Percentiles rank a stretch among this genome's conserved stretches.
Conservation (phyloP, 2,113 vertebrate species). For the Grammatotria lemairii region DNA sequence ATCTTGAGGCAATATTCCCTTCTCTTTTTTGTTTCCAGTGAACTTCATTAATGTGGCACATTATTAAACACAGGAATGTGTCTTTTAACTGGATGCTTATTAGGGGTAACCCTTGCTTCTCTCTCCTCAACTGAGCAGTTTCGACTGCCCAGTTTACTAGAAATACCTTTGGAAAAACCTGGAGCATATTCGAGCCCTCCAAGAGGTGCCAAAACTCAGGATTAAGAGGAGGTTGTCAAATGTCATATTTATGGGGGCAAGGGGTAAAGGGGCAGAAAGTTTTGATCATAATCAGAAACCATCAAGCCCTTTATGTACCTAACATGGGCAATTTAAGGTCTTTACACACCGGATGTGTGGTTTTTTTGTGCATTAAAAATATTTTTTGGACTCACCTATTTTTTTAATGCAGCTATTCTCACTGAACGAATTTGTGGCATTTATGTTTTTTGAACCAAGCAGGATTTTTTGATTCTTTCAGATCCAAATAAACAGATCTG, state of each 20-base stretch:
- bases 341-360: background rate
- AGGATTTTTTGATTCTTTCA: background rate
- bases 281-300: background rate
- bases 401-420: background rate
- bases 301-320: background rate
- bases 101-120: background rate
- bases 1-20: background rate
- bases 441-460: background rate
- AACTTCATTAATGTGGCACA: background rate
- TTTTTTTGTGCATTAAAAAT: background rate
- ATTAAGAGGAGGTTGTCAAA: background rate
- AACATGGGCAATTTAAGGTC: background rate
- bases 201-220: background rate
- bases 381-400: background rate
- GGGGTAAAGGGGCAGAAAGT: background rate
- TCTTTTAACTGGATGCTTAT: background rate
- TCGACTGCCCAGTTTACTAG: background rate
- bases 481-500: background rate
- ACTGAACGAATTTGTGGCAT: background rate
- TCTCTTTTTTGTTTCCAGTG: background rate
- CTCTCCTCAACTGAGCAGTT: background rate
- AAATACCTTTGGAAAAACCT: background rate
- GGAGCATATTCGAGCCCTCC: background rate
- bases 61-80: background rate
- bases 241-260: background rate